Evolutionary conservation across 2,888 invertebrate species (phyloP), one percentile per base, ranked within the genome.

Genomic region (Smittia sp.): DNA sequence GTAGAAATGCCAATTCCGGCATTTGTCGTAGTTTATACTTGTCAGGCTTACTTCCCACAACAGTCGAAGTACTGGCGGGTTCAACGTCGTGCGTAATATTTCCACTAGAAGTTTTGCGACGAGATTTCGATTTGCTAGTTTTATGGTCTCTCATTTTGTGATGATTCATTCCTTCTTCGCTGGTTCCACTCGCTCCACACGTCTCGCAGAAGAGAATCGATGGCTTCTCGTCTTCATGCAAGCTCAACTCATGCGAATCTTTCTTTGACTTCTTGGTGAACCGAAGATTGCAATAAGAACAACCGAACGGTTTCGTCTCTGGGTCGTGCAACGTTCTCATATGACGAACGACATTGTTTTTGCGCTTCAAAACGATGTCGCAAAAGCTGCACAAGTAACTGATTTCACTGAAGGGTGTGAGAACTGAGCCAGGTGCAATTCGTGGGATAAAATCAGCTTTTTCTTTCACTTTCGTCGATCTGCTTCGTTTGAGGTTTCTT

Each of bases 371-470:
- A 9, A 4, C 22, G 9, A 20, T 22, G 3, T 18, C 9, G 11
- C 58, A 58, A 58, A 58, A 58, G 11, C 20, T 58, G 58, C 58
- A 58, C 9, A 20, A 7, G 22, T 58, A 58, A 25, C 7, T n/a
- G 22, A 58, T 58, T 46, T 46, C 52, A 32, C 32, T 32, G 18
- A 9, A 58, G 18, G 11, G 11, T n/a, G 18, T 4, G 22, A 32
- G 32, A 32, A 11, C 41, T n/a, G 22, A 41, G 1, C n/a, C 39
- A 13, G 20, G 22, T 6, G 41, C 67, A 0, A 46, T 1, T 39
- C 67, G 20, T 67, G 67, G 67, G 25, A 41, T 20, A 7, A 67
- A 67, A 32, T 32, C 32, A 6, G 32, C 9, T 32, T 32, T 32
- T 32, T 9, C 18, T 46, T 46, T 46, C n/a, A n/a, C n/a, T n/a